Conservation (phyloP, 1,140 invertebrate species). For the Trichonephila inaurata region DNA sequence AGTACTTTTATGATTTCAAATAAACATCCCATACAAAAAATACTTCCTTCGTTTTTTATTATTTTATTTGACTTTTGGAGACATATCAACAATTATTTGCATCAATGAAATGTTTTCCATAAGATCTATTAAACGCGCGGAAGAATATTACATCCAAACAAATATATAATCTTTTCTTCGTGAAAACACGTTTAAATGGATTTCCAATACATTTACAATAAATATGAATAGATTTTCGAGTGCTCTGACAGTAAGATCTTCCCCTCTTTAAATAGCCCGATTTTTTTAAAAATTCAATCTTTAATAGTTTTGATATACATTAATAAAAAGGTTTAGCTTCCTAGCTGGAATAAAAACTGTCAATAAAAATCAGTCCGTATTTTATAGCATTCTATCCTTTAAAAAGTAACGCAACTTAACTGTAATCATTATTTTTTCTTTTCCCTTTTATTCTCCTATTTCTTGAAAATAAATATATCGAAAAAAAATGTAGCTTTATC, state of each 20-base stretch:
- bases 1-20: too few species aligned
- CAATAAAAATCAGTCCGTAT: background rate
- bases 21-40: too few species aligned
- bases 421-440: background rate
- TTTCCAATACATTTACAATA: background rate
- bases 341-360: background rate
- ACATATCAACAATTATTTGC: background rate
- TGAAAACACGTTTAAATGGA: background rate
- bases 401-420: background rate
- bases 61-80: background rate
- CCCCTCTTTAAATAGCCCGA: background rate
- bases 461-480: background rate
- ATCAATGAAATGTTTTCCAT: background rate
- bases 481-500: background rate
- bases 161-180: background rate
- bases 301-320: background rate
- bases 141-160: background rate
- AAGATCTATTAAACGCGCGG: background rate
- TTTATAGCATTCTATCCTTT: background rate
- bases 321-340: background rate
- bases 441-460: background rate
- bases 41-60: background rate
- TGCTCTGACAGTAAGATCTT: background rate
- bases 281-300: background rate
- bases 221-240: background rate